Evolutionary conservation across 2,888 invertebrate species (phyloP).

Genomic region (Conops quadrifasciatus): DNA sequence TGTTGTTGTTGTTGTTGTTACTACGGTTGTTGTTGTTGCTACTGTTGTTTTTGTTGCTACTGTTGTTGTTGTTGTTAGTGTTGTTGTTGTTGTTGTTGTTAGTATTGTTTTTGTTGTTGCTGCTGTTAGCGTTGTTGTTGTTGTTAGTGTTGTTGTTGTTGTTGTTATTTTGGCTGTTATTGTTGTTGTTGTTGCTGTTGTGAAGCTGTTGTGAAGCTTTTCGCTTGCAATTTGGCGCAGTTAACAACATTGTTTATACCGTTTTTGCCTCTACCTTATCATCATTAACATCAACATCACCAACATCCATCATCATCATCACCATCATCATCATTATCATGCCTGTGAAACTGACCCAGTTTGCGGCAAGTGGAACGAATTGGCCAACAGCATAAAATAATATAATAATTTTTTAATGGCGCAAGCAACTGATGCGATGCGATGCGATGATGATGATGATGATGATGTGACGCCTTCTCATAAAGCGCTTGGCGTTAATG

Average conservation of each 20-base stretch:
- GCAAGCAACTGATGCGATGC: constrained; percentile 13
- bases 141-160: neutral
- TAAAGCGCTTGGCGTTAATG: constrained; percentile 9
- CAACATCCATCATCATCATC: too few relatives aligned
- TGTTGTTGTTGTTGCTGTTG: neutral
- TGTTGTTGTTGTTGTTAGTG: constrained; percentile 17
- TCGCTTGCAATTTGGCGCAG: neutral
- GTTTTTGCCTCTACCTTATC: constrained; percentile 2
- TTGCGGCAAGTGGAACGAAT: constrained; percentile 60
- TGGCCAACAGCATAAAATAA: constrained; percentile 48
- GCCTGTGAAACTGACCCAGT: constrained; percentile 54
- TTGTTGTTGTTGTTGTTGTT: constrained; percentile 2
- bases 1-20: neutral
- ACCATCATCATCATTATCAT: neutral
- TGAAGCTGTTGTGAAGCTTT: neutral
- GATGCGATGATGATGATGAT: neutral
- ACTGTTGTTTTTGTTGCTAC: constrained; percentile 4
- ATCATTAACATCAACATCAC: too few relatives aligned
- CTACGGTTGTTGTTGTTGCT: constrained; percentile 1
- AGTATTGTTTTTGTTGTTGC: neutral
- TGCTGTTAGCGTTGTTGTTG: neutral
- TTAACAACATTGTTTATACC: constrained; percentile 26
- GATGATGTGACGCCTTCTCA: constrained; percentile 14
- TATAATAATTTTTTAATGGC: constrained; percentile 6
- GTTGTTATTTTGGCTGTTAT: too few relatives aligned